A percentile compares a stretch with the other conserved stretches of the same genome.
Evolutionary conservation across 2,888 invertebrate species (phyloP).

Genomic region (Agrochola circellaris): DNA sequence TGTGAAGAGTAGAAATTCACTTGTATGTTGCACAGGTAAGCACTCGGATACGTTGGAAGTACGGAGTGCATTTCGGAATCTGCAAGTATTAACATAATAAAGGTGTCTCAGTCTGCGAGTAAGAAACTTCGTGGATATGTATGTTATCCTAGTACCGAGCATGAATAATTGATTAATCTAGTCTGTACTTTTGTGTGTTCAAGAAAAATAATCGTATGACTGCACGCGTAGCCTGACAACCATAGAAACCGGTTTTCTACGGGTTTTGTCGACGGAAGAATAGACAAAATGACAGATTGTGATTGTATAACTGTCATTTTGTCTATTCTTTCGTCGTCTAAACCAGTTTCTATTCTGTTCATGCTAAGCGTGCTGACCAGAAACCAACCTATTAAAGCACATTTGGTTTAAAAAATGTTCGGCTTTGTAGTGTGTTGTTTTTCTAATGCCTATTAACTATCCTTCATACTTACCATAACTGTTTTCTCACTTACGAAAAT

Average conservation of each 20-base stretch:
- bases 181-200: conserved; percentile 16
- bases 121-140: conserved; percentile 26
- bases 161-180: conserved; percentile 47
- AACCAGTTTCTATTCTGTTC: too few species aligned
- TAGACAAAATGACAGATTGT: too few species aligned
- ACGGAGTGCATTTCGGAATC: conserved; percentile 55
- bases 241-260: too few species aligned
- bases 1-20: conserved; percentile 35
- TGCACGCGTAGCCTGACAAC: too few species aligned
- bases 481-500: too few species aligned
- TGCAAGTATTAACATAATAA: conserved; percentile 66
- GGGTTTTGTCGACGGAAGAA: too few species aligned
- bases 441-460: too few species aligned
- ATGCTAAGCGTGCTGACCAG: too few species aligned
- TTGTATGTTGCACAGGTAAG: conserved; percentile 51
- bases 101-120: conserved; percentile 49
- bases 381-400: too few species aligned
- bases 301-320: too few species aligned
- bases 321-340: too few species aligned
- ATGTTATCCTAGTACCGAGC: conserved; percentile 23
- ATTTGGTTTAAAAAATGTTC: neutral
- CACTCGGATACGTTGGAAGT: conserved; percentile 46
- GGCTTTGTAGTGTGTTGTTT: neutral
- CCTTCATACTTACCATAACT: too few species aligned
- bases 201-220: conserved; percentile 11